Evolutionary conservation across 2,113 vertebrate species (phyloP), one percentile per base, ranked within the genome.

Genomic region (Acrocephalus arundinaceus): DNA sequence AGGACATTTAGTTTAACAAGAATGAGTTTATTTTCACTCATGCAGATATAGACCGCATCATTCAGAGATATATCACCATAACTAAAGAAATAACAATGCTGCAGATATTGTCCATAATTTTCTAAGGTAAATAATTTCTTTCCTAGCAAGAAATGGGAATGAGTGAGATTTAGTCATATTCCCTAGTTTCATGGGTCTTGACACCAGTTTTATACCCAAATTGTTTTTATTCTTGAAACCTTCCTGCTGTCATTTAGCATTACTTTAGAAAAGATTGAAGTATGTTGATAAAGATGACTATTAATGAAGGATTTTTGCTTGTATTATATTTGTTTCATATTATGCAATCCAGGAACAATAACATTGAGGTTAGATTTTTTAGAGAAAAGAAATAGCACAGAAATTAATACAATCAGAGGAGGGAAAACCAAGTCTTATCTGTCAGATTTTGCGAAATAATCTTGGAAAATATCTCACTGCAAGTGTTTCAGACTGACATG

Each of bases 191-290:
- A 76, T 9, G 4, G 21, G 16, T 74, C 54, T 90, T 33, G 55
- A 79, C 30, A 75, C 1, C 9, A 63, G 7, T 7, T 55, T 5
- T 51, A 23, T 18, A 61, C 1, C 1, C 6, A 4, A 52, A 12
- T 5, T 54, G 1, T 8, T 71, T 84, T 77, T 93, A 35, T n/a
- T 58, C 28, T 74, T 25, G n/a, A 61, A 14, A 43, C 46, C 18
- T 83, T 59, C 19, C 27, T 37, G 10, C 13, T 86, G 13, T 61
- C 41, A 82, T 45, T 24, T 70, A 45, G 2, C 3, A 78, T 82
- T 77, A 59, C 15, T 85, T 85, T 61, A 73, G 49, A 75, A 10
- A 33, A 48, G 6, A 18, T 22, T 6, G 1, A 93, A 85, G 2
- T 39, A 51, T 59, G 10, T 41, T 76, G 19, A 22, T 49, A 57